Conservation (phyloP, 1,140 invertebrate genomes). For the Pseudomyrmex cubaensis region DNA sequence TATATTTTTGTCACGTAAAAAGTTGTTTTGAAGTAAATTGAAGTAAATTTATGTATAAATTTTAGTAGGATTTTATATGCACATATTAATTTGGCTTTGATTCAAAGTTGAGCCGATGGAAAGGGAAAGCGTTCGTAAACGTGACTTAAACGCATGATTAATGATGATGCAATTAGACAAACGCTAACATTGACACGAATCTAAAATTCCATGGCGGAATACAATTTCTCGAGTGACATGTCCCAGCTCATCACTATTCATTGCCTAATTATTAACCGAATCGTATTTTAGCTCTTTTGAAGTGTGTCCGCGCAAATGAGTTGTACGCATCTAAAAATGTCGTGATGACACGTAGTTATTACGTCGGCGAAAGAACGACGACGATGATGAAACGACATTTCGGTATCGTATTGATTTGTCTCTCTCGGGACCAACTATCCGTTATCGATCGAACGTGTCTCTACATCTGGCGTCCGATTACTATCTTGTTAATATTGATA, state of each 20-base stretch:
- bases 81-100: constrained; percentile 15
- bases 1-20: background rate
- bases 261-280: constrained; percentile 19
- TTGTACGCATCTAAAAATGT: background rate
- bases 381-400: background rate
- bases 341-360: background rate
- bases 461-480: constrained; percentile 69
- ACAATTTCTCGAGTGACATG: constrained; percentile 47
- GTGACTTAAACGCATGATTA: constrained; percentile 43
- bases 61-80: background rate
- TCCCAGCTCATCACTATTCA: constrained; percentile 39
- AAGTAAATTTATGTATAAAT: background rate
- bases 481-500: constrained; percentile 77
- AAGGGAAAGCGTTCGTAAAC: background rate
- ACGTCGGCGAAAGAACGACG: constrained; percentile 21
- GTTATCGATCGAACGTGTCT: constrained; percentile 60
- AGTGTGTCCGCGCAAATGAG: background rate
- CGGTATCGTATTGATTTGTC: constrained; percentile 30
- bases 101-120: background rate
- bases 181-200: constrained; percentile 34
- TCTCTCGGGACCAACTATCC: constrained; percentile 12
- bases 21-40: background rate
- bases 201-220: constrained; percentile 26
- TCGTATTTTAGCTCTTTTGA: constrained; percentile 24
- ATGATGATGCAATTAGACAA: constrained; percentile 35